Evolutionary conservation across 2,113 vertebrate genomes (phyloP), one percentile per base, ranked within the genome.

Genomic region (Triplophysa siluroides): DNA sequence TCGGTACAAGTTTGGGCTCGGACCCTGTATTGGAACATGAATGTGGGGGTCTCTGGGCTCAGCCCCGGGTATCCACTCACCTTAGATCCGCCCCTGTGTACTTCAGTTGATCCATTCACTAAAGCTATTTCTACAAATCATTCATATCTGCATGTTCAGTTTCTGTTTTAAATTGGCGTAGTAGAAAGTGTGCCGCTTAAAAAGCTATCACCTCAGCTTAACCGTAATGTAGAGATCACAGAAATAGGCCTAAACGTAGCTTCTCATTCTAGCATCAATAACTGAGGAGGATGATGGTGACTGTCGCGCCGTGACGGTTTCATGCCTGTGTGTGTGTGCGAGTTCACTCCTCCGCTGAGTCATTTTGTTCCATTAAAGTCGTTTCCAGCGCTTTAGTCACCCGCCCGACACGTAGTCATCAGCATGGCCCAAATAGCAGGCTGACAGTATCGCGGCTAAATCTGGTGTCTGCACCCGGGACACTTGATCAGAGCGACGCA

Each of bases 351-450:
- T 41, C 73, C 63, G 78, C 83, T 81, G 79, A 84, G 65, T 83
- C 76, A 77, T 72, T 63, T 38, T 13, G 45, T 67, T 74, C 69
- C 67, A 19, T 67, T 71, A 83, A 70, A 41, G 52, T 54, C 58
- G 21, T 45, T 47, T 82, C 79, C 63, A 78, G 67, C 16, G 38
- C 72, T 83, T 81, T 50, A 83, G 79, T 86, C 76, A 83, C 52
- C 58, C 71, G 79, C 24, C 78, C 76, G 61, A 68, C 67, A 81
- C 82, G 21, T 73, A 82, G 77, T 85, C 77, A 85, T 82, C 72
- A 83, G 19, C 3, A 21, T 16, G 84, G 79, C 71, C 64, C 56
- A 69, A 79, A 64, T 45, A 75, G 64, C 24, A 54, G 84, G 83
- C 79, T 86, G 82, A 74, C 84, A 81, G 78, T 74, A 69, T 47